Conservation (phyloP, 2,888 invertebrate genomes). For the Celastrina argiolus region DNA sequence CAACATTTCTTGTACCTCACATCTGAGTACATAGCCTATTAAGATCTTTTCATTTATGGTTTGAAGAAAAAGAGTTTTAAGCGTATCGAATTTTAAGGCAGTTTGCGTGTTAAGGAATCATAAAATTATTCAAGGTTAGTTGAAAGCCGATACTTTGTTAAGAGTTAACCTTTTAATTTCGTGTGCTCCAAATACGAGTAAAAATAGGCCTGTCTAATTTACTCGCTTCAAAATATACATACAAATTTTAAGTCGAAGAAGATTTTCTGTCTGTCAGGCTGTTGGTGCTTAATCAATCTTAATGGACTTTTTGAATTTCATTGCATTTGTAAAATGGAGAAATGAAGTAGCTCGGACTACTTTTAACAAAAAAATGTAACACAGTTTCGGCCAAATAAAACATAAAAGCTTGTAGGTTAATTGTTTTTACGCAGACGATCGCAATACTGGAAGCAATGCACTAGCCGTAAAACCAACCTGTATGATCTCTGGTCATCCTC, state of each 20-base stretch:
- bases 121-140: conserved; percentile 15
- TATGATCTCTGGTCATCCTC: conserved; percentile 86
- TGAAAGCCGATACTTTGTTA: background rate
- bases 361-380: background rate
- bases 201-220: conserved; percentile 1
- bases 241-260: background rate
- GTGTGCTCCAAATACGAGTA: conserved; percentile 11
- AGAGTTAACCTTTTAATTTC: conserved; percentile 5
- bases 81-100: conserved; percentile 4
- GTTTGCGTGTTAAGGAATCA: conserved; percentile 4
- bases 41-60: background rate
- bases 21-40: background rate
- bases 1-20: background rate
- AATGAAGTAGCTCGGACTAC: background rate
- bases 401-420: background rate
- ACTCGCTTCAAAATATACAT: background rate
- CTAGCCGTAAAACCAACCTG: conserved; percentile 63
- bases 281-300: background rate
- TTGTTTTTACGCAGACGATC: background rate
- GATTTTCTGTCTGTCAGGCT: background rate
- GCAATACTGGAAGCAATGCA: background rate
- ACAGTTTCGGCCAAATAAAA: background rate
- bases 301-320: background rate
- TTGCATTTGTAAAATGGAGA: background rate
- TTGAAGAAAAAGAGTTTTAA: conserved; percentile 2